Base-by-base conservation (phyloP, 2,113 vertebrate species). In the Pygathrix nemaeus region DNA sequence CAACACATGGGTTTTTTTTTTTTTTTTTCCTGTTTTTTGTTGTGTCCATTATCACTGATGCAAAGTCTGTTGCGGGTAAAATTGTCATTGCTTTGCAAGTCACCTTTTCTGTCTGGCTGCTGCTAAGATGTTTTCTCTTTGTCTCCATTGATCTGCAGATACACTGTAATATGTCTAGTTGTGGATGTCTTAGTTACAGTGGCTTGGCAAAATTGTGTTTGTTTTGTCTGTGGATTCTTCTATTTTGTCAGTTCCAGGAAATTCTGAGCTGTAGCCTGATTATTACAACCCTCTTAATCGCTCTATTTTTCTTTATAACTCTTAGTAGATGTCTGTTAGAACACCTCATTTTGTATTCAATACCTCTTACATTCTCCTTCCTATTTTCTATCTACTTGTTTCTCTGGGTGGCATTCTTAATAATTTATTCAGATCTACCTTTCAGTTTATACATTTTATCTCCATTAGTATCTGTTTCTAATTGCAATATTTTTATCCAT, bases 191-290 rank as follows among this genome's bases (percentile, higher is more conserved):
- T 92, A 38, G 50, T 86, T 55, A 9, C 35, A n/a, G 11, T 57
- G 8, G 7, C 11, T 75, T 86, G 20, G 23, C 87, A 64, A 82
- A 45, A 57, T n/a, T 73, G 6, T 61, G 11, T 20, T 43, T 73
- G 27, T 52, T 85, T 82, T 66, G n/a, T 81, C 50, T 80, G 1
- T 80, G 64, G 48, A 48, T 52, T 81, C 82, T 81, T 76, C 50
- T 76, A 27, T 76, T 88, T 83, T 50, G 80, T 30, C 50, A 90
- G 55, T 80, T 94, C 25, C 21, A 80, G 61, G 64, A 97, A 97
- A 95, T 86, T 78, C 10, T 9, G 7, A 79, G 43, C 17, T 85
- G n/a, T 75, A 80, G 81, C 48, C 12, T 80, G 50, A 75, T 55
- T 50, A 57, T 59, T 61, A 55, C 4, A 92, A 45, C 45, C 81